Evolutionary conservation across 2,797 vertebrate genomes (phyloP), one percentile per base, ranked within the genome.

Genomic region (Zalophus californianus): DNA sequence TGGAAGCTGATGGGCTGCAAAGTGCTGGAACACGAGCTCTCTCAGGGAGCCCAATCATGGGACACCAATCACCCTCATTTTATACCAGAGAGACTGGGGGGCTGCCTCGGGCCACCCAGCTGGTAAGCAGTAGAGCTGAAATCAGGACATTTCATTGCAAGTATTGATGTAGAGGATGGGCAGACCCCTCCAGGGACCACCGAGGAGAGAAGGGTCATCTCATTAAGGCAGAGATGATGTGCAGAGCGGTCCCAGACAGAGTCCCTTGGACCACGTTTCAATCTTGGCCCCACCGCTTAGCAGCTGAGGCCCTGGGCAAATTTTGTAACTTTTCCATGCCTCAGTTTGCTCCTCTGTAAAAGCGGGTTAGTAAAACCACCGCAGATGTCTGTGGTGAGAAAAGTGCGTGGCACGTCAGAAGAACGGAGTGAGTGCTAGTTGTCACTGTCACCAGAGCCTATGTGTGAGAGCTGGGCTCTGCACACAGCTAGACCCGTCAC

Each of bases 271-370:
- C 32, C 7, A 18, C 20, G 3, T 58, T 60, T 35, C 58, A 95
- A 62, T 91, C 70, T 41, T 38, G 20, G 50, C 35, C n/a, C n/a
- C 20, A 23, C 20, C 25, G 25, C 72, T 50, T 18, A 29, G 14
- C 20, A 41, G 70, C 3, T 54, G 41, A 87, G 52, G 21, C 38
- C 66, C n/a, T 79, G 44, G 94, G 54, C 5, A 78, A 78, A 44
- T 6, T 87, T 56, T 35, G 2, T n/a, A 52, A 52, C 20, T 32
- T 58, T n/a, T 10, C 44, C 9, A 1, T 3, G 68, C 38, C 94
- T 93, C 75, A 41, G 88, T 85, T 14, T 91, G 16, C 41, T 86
- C 70, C 23, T n/a, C 70, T 93, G 32, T 92, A 70, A 96, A 90
- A 48, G 54, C 44, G 50, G 60, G 7, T 50, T 79, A 38, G 38